Percentiles rank a stretch among this genome's conserved stretches.
phyloP scores from a whole-genome alignment of 2,797 vertebrate genomes.

The Lophius americanus region DNA sequence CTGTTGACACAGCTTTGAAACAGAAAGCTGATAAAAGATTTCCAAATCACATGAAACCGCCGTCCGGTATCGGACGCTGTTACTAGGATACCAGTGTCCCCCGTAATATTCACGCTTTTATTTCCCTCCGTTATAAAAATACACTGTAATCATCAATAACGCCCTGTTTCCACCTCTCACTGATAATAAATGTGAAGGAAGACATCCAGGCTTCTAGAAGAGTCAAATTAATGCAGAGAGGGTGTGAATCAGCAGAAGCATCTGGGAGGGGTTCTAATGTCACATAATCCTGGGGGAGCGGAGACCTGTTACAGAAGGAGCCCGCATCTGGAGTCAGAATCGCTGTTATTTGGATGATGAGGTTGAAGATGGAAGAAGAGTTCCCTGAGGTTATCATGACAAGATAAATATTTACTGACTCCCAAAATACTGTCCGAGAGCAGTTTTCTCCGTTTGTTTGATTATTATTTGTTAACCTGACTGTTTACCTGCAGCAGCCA shows the following conservation, averaged over 20 bases:
- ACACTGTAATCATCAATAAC: no score
- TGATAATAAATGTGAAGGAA: slow-evolving; percentile 31
- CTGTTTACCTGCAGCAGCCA: no score
- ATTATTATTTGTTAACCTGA: no score
- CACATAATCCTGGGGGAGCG: slow-evolving; percentile 47
- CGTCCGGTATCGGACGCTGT: background rate
- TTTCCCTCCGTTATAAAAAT: no score
- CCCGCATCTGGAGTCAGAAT: slow-evolving; percentile 38
- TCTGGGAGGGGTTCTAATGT: slow-evolving; percentile 56
- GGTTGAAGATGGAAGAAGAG: slow-evolving; percentile 17
- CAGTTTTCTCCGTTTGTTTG: no score
- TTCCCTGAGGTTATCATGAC: no score
- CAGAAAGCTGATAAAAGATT: background rate
- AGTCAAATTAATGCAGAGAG: slow-evolving; percentile 30
- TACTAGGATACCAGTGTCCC: background rate
- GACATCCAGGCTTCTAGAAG: slow-evolving; percentile 14
- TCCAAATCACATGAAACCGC: background rate
- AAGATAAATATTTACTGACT: no score
- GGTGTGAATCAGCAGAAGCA: slow-evolving; percentile 56
- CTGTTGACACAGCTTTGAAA: background rate
- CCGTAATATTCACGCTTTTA: no score
- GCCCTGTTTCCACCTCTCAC: no score
- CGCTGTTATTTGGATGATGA: slow-evolving; percentile 28
- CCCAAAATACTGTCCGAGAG: no score
- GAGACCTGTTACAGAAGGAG: slow-evolving; percentile 55